phyloP scores from a whole-genome alignment of 2,888 invertebrate species.

The Hypomecis punctinalis region DNA sequence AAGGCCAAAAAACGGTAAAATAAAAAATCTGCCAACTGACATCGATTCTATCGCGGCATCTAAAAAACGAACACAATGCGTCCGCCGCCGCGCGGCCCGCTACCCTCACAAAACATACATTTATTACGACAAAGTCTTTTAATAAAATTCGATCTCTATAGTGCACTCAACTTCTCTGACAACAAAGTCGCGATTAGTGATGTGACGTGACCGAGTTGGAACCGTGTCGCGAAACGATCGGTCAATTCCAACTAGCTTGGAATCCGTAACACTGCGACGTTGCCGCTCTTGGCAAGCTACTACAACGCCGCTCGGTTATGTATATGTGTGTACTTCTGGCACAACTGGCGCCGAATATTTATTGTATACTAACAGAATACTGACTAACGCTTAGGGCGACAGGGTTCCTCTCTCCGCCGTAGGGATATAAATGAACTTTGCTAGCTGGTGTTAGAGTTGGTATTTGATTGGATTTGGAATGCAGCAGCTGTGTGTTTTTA shows the following conservation, averaged over 20 bases:
- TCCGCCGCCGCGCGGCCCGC: conserved; percentile 76
- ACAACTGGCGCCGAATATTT: conserved; percentile 85
- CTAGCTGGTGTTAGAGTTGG: conserved; percentile 56
- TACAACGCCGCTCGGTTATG: conserved; percentile 76
- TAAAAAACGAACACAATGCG: conserved; percentile 82
- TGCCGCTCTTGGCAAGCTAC: conserved; percentile 77
- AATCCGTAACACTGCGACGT: conserved; percentile 78
- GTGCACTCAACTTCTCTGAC: conserved; percentile 23
- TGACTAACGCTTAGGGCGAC: conserved; percentile 74
- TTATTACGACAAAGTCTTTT: conserved; percentile 58
- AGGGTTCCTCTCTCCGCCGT: conserved; percentile 65
- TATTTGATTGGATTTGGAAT: conserved; percentile 47
- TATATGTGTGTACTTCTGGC: conserved; percentile 81
- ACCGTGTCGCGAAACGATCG: conserved; percentile 58
- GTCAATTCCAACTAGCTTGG: conserved; percentile 73
- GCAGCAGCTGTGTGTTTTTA: conserved; percentile 61
- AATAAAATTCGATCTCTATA: conserved; percentile 21
- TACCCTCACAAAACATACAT: conserved; percentile 67
- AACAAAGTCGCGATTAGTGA: conserved; percentile 47
- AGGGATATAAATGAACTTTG: conserved; percentile 59
- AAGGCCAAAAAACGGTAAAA: conserved; percentile 83
- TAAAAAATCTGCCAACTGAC: conserved; percentile 85
- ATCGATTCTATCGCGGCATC: conserved; percentile 78
- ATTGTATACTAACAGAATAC: conserved; percentile 85
- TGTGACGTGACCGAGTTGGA: conserved; percentile 43